Evolutionary conservation across 2,797 vertebrate genomes (phyloP).

Genomic region (Zalophus californianus): DNA sequence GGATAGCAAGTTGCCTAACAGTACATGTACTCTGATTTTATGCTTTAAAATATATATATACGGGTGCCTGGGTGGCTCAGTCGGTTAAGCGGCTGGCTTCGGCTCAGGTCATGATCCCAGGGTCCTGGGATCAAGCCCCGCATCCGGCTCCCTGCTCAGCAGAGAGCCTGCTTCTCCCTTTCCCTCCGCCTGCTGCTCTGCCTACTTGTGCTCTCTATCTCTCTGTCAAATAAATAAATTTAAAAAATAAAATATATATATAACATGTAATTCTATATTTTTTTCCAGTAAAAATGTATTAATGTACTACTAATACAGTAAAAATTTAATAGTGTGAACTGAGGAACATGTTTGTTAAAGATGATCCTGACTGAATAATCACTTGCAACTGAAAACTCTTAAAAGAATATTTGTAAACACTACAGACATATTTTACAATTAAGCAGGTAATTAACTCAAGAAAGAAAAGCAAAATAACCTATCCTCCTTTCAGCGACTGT

Average conservation of each 20-base stretch:
- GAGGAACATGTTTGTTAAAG: background rate
- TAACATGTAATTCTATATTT: background rate
- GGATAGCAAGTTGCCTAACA: background rate
- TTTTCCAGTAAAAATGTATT: background rate
- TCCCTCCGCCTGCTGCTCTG: no score
- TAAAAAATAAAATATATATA: background rate
- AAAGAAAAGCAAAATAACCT: constrained; percentile 2
- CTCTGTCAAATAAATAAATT: no score
- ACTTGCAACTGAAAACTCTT: background rate
- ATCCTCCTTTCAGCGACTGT: background rate
- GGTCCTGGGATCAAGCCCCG: no score
- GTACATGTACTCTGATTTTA: background rate
- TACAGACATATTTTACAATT: background rate
- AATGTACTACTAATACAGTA: background rate
- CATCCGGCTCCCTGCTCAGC: no score
- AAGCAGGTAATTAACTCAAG: background rate
- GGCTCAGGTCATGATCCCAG: no score
- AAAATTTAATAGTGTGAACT: constrained; percentile 9
- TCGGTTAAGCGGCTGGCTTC: no score
- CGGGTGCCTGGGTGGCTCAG: no score
- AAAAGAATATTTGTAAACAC: background rate
- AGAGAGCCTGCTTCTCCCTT: no score
- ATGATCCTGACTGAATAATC: background rate
- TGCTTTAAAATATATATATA: background rate
- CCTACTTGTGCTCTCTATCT: no score